phyloP scores from a whole-genome alignment of 2,113 vertebrate genomes.

The Aix galericulata region DNA sequence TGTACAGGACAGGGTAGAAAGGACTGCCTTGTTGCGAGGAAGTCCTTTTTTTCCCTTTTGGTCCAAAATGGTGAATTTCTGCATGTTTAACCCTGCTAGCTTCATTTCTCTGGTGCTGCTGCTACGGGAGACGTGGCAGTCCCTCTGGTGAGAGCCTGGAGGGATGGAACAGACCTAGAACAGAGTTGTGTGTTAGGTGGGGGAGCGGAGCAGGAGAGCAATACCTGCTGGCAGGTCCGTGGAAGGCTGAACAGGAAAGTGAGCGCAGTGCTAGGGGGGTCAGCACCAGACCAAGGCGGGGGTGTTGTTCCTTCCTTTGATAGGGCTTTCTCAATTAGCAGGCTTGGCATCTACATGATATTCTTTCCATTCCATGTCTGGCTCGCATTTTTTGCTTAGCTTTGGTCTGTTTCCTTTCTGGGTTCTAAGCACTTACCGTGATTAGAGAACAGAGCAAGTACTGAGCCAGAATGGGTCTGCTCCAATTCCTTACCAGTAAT shows the following conservation, averaged over 20 bases:
- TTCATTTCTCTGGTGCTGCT: not conserved
- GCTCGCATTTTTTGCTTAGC: slow-evolving; percentile 19
- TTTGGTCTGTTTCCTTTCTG: not conserved
- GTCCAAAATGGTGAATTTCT: not conserved
- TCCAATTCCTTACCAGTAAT: not conserved
- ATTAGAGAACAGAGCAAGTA: not conserved
- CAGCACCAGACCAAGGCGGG: not conserved
- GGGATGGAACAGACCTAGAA: not conserved
- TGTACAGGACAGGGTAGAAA: not conserved
- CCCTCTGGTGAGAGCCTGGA: not conserved
- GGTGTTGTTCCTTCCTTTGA: not conserved
- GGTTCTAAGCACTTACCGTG: slow-evolving; percentile 12
- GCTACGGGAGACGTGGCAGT: not conserved
- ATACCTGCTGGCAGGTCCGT: not conserved
- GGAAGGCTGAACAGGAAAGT: not conserved
- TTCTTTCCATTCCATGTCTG: not conserved
- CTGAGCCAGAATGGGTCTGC: not conserved
- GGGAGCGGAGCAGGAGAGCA: not conserved
- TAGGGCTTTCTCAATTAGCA: not conserved
- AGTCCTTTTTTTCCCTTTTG: not conserved
- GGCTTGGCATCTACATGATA: not conserved
- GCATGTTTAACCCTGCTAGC: not conserved
- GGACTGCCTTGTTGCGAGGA: not conserved
- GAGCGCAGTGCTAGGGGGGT: not conserved
- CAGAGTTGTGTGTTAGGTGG: not conserved